Evolutionary conservation across 2,113 vertebrate genomes (phyloP).

Genomic region (Propithecus coquereli): DNA sequence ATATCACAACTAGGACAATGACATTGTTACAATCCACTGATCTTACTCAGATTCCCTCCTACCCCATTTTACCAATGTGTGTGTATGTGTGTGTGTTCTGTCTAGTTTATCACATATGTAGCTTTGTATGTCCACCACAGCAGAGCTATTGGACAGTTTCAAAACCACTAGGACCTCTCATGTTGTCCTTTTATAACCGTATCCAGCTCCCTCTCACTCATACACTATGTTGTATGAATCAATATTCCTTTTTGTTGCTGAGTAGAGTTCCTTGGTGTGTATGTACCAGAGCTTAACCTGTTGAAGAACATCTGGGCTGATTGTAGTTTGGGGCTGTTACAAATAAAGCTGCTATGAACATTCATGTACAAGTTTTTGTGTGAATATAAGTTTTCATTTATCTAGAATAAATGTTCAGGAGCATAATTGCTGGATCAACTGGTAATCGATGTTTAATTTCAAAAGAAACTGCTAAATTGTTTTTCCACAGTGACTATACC

Average conservation of each 20-base stretch:
- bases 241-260: neutral
- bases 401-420: neutral
- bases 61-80: neutral
- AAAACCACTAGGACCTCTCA: neutral
- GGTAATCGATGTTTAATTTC: conserved; percentile 34
- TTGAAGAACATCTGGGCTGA: neutral
- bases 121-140: neutral
- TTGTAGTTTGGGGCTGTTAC: neutral
- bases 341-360: neutral
- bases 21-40: neutral
- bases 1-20: neutral
- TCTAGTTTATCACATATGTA: neutral
- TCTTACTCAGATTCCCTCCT: neutral
- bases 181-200: conserved; percentile 1
- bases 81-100: neutral
- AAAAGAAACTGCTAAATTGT: conserved; percentile 23
- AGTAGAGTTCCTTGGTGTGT: neutral
- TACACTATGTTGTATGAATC: neutral
- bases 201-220: neutral
- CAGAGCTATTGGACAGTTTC: neutral
- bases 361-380: neutral
- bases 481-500: neutral
- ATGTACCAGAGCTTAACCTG: neutral
- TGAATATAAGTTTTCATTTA: neutral
- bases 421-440: neutral